Evolutionary conservation across 2,888 invertebrate genomes (phyloP), one percentile per base, ranked within the genome.

Genomic region (Hypercompe scribonia): DNA sequence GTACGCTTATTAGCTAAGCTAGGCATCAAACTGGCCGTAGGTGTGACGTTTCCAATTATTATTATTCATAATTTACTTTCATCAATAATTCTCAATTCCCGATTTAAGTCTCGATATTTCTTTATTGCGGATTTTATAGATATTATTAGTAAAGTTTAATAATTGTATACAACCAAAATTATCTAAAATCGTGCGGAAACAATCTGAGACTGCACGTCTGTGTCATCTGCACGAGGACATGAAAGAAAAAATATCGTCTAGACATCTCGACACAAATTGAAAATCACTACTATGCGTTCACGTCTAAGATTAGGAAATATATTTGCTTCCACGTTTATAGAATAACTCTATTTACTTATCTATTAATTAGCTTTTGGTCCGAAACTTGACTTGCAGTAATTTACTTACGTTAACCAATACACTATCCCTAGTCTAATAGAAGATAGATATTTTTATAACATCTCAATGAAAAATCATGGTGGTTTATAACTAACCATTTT

Each of bases 251-350:
- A 81, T 78, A 76, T 66, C 66, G 73, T 66, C 77, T 73, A 80
- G 73, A 67, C 71, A 67, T 72, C 46, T 50, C 46, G 61, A 78
- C 80, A 79, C 81, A 83, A 85, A 88, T 88, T 88, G 79, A 86
- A 86, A 88, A 85, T 83, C 84, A 83, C 75, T 78, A 68, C 76
- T 72, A 76, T 82, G 72, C 76, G 74, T 82, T 81, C 80, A 74
- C 81, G 81, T 80, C 78, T 80, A 64, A 69, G 73, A 78, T 84
- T 86, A 82, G 82, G 72, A 80, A 80, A 85, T 78, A 85, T 78
- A 54, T 50, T 65, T 72, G 73, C 81, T 78, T 78, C 39, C 64
- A 65, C 42, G 34, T 39, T 36, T 1, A 0, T 61, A 28, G 64
- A 15, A 34, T 65, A 31, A 39, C 18, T 5, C 7, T 64, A 70